A percentile compares a stretch with the other conserved stretches of the same genome.
Conservation (phyloP, 2,888 invertebrate species). For the Hanleya hanleyi region DNA sequence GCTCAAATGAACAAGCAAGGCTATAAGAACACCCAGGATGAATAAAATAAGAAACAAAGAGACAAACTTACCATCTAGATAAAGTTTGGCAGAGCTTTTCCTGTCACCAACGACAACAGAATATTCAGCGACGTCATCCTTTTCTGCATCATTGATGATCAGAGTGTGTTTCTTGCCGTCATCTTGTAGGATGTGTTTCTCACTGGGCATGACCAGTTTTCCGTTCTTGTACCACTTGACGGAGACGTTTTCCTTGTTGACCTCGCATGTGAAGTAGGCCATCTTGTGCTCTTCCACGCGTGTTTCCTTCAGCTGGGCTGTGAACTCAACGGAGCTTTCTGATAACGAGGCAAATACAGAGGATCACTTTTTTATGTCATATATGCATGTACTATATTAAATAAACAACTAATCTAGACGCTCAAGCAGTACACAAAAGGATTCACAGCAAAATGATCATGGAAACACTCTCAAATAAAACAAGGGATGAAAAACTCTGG, state of each 20-base stretch:
- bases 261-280: constrained; percentile 78
- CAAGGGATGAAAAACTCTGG: no score
- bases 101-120: constrained; percentile 50
- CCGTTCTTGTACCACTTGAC: constrained; percentile 84
- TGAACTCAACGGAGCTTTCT: constrained; percentile 31
- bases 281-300: constrained; percentile 29
- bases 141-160: constrained; percentile 46
- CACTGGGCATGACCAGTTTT: constrained; percentile 38
- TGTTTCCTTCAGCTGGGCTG: constrained; percentile 35
- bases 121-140: constrained; percentile 58
- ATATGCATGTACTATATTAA: not conserved
- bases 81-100: constrained; percentile 48
- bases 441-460: constrained; percentile 35
- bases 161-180: constrained; percentile 59
- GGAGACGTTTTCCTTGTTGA: constrained; percentile 84
- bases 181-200: constrained; percentile 48
- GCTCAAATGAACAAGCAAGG: not conserved
- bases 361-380: not conserved
- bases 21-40: not conserved
- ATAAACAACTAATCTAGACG: not conserved
- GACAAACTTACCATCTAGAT: constrained; percentile 56
- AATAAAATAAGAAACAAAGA: not conserved
- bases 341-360: not conserved
- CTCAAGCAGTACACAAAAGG: not conserved
- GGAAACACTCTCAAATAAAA: no score